Evolutionary conservation across 2,888 invertebrate genomes (phyloP), one percentile per base, ranked within the genome.

Genomic region (Meganola albula): DNA sequence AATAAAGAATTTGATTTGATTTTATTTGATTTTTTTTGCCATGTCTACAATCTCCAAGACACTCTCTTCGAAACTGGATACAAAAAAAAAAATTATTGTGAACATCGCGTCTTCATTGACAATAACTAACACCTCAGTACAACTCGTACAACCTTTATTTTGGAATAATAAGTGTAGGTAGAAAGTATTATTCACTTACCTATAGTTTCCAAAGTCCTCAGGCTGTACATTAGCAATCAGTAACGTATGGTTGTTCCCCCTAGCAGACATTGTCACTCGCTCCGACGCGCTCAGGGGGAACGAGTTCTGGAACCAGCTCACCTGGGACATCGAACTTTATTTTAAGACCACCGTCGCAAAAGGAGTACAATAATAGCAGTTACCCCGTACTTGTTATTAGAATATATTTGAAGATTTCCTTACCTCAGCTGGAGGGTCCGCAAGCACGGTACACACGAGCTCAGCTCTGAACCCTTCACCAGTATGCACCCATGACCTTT

Each of bases 231-330:
- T 89, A 20, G 89, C 87, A 29, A 92, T 89, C 39, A 84, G 75
- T 14, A 92, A 75, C 3, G 90, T 90, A 71, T 92, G 91, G 53
- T 90, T 90, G 80, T 90, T 90, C 24, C 90, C 91, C 16, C 91
- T 73, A 3, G 89, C 88, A n/a, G 91, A 89, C 89, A 92, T 91
- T 9, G 89, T 85, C 35, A 91, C 88, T 5, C 91, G 83, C 49
- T 91, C 91, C n/a, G 90, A 89, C 9, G 89, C 88, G 50, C 89
- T 88, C 55, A 92, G 73, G 0, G 89, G 88, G 56, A 90, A 90
- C 38, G 91, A 91, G 62, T 92, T 91, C 60, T 91, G 91, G 68
- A 90, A 91, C 92, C 92, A 92, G 8, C 90, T 87, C 27, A 91
- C 90, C 90, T 91, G 82, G 0, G 52, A 27, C 24, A 2, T 18